Evolutionary conservation across 2,888 invertebrate genomes (phyloP).

Genomic region (Pseudoips prasinana): DNA sequence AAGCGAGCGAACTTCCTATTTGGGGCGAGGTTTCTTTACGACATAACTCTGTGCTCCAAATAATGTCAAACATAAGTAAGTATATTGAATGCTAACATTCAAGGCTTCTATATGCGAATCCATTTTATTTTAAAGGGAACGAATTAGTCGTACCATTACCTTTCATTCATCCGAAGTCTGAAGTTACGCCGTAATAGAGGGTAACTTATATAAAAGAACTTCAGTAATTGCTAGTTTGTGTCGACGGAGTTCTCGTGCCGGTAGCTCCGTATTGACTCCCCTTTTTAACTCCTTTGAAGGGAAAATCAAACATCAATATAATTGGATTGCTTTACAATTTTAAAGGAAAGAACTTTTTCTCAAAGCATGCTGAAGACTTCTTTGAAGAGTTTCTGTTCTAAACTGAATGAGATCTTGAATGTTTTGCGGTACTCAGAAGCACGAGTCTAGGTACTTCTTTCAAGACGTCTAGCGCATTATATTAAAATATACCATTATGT

Average conservation of each 20-base stretch:
- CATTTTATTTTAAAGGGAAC: slow-evolving; percentile 43
- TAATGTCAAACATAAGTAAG: slow-evolving; percentile 20
- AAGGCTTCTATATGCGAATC: slow-evolving; percentile 42
- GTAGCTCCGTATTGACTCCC: slow-evolving; percentile 26
- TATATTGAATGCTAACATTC: slow-evolving; percentile 21
- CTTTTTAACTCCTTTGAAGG: slow-evolving; percentile 59
- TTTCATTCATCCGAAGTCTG: slow-evolving; percentile 30
- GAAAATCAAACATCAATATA: slow-evolving; percentile 57
- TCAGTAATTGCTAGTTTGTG: slow-evolving; percentile 35
- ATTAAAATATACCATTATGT: slow-evolving; percentile 17
- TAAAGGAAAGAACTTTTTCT: slow-evolving; percentile 40
- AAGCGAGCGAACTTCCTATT: slow-evolving; percentile 10
- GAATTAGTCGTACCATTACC: slow-evolving; percentile 35
- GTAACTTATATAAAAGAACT: slow-evolving; percentile 50
- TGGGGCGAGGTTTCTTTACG: slow-evolving; percentile 17
- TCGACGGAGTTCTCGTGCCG: slow-evolving; percentile 36
- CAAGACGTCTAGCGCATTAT: slow-evolving; percentile 21
- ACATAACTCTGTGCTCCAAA: slow-evolving; percentile 20
- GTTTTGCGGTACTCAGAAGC: slow-evolving; percentile 2
- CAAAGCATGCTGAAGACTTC: slow-evolving; percentile 17
- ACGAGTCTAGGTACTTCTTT: slow-evolving; percentile 11
- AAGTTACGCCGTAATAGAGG: slow-evolving; percentile 43
- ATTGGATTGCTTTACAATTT: slow-evolving; percentile 67
- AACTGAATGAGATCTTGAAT: slow-evolving; percentile 15
- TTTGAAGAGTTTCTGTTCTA: slow-evolving; percentile 15